These are phyloP conservation scores for Pardosa pseudoannulata DNA, from an alignment of 2,888 invertebrate genomes.

Conservation along the genomic window DNA sequence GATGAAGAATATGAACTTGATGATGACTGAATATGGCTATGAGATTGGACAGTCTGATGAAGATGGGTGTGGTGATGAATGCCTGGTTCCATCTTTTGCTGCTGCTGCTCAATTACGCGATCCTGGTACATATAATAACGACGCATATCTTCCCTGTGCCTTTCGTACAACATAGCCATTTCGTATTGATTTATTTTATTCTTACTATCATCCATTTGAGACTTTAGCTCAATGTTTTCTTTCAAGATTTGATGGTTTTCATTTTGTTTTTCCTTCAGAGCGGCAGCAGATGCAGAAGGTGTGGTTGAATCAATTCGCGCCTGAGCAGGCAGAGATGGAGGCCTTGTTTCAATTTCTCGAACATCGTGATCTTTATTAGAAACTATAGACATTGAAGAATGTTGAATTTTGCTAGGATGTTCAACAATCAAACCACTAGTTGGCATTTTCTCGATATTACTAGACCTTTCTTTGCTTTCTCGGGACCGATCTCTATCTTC, in stretches of 20 bases:
- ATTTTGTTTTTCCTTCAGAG: constrained; percentile 77
- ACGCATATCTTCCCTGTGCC: constrained; percentile 76
- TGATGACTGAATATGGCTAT: constrained; percentile 32
- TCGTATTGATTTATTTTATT: constrained; percentile 73
- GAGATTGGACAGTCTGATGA: constrained; percentile 59
- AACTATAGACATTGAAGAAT: constrained; percentile 52
- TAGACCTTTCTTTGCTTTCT: constrained; percentile 53
- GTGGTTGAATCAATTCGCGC: constrained; percentile 45
- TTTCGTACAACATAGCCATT: constrained; percentile 72
- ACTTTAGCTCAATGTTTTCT: constrained; percentile 78
- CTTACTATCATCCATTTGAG: constrained; percentile 77
- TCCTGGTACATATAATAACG: constrained; percentile 76
- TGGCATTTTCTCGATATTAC: constrained; percentile 47
- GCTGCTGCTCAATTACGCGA: constrained; percentile 63
- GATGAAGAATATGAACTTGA: constrained; percentile 41
- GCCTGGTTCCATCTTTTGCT: constrained; percentile 66
- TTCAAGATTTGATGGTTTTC: constrained; percentile 78
- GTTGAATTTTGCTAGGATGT: constrained; percentile 67
- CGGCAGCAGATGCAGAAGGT: constrained; percentile 39
- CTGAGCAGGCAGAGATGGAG: constrained; percentile 69
- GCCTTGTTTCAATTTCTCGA: constrained; percentile 61
- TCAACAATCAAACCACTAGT: constrained; percentile 47
- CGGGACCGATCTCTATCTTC: constrained; percentile 53
- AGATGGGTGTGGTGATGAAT: constrained; percentile 68
- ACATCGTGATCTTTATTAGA: constrained; percentile 57